Evolutionary conservation across 2,888 invertebrate species (phyloP).

Genomic region (Lasioglossum villosulum): DNA sequence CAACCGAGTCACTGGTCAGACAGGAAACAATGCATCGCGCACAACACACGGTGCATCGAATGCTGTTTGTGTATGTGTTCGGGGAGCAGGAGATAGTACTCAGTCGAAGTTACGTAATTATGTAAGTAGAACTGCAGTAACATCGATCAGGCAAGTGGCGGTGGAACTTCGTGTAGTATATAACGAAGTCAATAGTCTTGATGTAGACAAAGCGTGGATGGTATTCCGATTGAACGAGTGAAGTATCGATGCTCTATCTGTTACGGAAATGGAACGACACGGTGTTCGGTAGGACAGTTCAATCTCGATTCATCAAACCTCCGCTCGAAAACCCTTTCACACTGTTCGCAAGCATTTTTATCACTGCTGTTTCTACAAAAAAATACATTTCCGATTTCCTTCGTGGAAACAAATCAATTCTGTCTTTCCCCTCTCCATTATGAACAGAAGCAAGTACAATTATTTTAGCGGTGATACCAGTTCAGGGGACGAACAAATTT

Average conservation of each 20-base stretch:
- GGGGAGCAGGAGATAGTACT: not conserved
- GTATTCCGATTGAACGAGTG: constrained; percentile 1
- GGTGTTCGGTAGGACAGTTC: not conserved
- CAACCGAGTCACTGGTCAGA: not conserved
- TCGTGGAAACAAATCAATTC: not conserved
- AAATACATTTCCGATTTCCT: not conserved
- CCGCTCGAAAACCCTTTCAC: not conserved
- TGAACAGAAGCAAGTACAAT: not conserved
- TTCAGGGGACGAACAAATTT: not conserved
- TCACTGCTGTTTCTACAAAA: not conserved
- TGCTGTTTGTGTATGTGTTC: not conserved
- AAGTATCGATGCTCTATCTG: constrained; percentile 8
- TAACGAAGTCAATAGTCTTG: constrained; percentile 10
- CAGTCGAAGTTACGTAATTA: constrained; percentile 2
- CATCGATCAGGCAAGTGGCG: not conserved
- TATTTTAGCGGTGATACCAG: not conserved
- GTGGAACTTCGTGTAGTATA: not conserved
- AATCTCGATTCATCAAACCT: not conserved
- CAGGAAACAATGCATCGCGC: not conserved
- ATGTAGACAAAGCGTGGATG: constrained; percentile 1
- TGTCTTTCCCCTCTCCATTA: not conserved
- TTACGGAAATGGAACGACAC: constrained; percentile 4
- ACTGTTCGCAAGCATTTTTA: not conserved
- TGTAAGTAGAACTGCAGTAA: constrained; percentile 16
- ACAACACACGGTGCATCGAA: not conserved